These are phyloP conservation scores for Sylvia atricapilla DNA, from an alignment of 2,113 vertebrate genomes.

Conservation along the genomic window DNA sequence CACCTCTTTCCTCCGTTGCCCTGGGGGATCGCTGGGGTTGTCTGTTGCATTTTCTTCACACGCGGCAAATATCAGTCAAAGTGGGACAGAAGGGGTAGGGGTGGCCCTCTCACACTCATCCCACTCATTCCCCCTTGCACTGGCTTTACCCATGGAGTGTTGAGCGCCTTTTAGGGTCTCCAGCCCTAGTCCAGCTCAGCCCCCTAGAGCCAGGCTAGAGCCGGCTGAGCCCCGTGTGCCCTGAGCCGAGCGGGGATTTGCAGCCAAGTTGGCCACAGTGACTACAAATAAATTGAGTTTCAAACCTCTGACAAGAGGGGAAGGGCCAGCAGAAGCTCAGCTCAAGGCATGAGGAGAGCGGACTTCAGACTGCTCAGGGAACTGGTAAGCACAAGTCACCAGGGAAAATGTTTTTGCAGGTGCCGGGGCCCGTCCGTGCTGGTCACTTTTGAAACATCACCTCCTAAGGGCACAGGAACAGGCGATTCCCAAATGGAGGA, in stretches of 20 bases:
- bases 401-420: not conserved
- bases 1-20: too few species aligned
- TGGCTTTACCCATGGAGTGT: not conserved
- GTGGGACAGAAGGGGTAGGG: not conserved
- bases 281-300: not conserved
- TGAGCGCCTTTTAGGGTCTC: not conserved
- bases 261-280: accelerated
- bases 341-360: not conserved
- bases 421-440: too few species aligned
- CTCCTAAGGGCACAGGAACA: not conserved
- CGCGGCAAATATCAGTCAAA: too few species aligned
- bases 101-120: not conserved
- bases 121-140: accelerated
- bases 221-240: not conserved
- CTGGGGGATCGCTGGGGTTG: too few species aligned
- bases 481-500: accelerated
- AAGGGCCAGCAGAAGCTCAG: not conserved
- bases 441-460: not conserved
- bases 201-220: not conserved
- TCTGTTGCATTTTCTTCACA: too few species aligned
- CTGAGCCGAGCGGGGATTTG: not conserved
- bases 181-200: not conserved
- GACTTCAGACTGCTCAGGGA: not conserved
- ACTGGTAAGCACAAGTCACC: not conserved
- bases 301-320: not conserved